Conservation (phyloP, 2,797 vertebrate genomes). For the Poeciliopsis turneri region DNA sequence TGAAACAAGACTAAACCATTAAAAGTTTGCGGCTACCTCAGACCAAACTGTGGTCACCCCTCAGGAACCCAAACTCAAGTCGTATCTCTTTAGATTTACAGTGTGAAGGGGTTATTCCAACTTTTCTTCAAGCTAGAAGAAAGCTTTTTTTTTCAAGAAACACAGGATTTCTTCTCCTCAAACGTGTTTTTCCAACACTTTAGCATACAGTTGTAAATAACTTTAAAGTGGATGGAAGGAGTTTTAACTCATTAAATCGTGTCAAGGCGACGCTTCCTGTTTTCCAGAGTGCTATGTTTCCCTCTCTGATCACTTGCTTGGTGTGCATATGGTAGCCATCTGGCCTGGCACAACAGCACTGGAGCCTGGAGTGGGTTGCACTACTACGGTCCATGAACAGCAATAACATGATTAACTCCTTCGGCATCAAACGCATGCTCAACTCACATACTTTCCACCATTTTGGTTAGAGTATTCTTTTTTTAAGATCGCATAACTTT, state of each 20-base stretch:
- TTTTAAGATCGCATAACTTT: background rate
- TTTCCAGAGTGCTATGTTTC: constrained; percentile 53
- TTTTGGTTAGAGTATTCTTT: background rate
- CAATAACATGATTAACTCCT: constrained; percentile 69
- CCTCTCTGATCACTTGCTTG: constrained; percentile 53
- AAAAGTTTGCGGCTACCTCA: constrained; percentile 59
- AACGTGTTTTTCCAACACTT: constrained; percentile 19
- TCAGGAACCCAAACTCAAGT: constrained; percentile 43
- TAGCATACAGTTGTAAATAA: constrained; percentile 17
- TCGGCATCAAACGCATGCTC: constrained; percentile 37
- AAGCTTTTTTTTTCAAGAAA: too few relatives aligned
- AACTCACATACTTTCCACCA: background rate
- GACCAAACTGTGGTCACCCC: constrained; percentile 67
- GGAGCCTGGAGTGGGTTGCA: constrained; percentile 63
- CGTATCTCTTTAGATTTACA: constrained; percentile 38
- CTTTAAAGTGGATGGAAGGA: constrained; percentile 24
- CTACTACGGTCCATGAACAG: constrained; percentile 61
- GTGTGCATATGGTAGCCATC: constrained; percentile 84
- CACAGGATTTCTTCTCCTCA: constrained; percentile 15
- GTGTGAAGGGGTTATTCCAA: constrained; percentile 18
- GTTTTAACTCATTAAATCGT: constrained; percentile 56
- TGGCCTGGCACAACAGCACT: constrained; percentile 70
- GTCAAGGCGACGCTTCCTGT: constrained; percentile 56
- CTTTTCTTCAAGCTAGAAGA: background rate
- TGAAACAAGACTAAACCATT: constrained; percentile 58